A percentile compares a stretch with the other conserved stretches of the same genome.
These are phyloP conservation scores for Eospalax fontanierii DNA, from an alignment of 2,797 vertebrate genomes.

Conservation along the genomic window DNA sequence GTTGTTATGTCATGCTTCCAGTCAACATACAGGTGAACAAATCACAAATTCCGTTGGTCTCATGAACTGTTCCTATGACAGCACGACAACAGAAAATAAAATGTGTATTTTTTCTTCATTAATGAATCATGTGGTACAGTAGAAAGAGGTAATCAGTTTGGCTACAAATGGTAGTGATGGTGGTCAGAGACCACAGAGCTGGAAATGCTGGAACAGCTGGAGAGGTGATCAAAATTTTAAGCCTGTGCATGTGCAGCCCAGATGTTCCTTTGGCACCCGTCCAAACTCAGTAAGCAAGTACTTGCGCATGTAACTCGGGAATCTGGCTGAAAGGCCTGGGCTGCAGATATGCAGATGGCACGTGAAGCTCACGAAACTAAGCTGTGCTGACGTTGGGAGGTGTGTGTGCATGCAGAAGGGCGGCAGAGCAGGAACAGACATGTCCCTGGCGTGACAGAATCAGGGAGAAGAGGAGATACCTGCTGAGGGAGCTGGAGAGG, in stretches of 20 bases:
- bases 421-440: background rate
- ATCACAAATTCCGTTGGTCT: background rate
- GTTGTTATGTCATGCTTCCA: background rate
- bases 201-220: background rate
- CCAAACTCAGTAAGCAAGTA: background rate
- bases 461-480: background rate
- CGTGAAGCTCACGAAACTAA: background rate
- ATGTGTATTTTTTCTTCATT: background rate
- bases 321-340: background rate
- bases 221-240: background rate
- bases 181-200: background rate
- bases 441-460: background rate
- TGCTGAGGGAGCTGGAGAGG: background rate
- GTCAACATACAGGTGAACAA: background rate
- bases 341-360: background rate
- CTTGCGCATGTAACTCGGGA: background rate
- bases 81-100: slow-evolving; percentile 6
- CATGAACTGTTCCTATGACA: fast-evolving
- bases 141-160: background rate
- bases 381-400: background rate
- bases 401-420: background rate
- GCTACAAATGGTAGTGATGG: too few species aligned
- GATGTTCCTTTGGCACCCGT: background rate
- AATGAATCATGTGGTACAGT: background rate
- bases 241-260: background rate